Evolutionary conservation across 2,888 invertebrate genomes (phyloP), one percentile per base, ranked within the genome.

Genomic region (Clitarchus hookeri): DNA sequence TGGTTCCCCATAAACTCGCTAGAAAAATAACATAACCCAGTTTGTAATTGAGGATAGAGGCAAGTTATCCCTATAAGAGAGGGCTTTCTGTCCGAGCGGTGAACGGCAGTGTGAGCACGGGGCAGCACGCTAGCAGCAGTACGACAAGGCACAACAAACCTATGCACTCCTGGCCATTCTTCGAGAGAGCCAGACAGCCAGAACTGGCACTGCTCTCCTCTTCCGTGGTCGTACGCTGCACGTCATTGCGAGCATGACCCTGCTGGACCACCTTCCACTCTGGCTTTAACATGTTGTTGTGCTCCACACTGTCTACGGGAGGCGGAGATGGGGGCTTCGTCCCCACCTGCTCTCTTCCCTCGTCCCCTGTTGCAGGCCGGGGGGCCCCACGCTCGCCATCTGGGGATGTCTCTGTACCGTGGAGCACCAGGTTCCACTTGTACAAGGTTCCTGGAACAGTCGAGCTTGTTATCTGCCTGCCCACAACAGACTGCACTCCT

Each of bases 341-440:
- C n/a, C 9, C 78, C 6, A 85, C 79, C 79, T 79, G 78, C 19
- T 78, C 26, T 26, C 53, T 85, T 27, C 26, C 54, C 27, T 11
- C 36, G 36, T n/a, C n/a, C 16, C 65, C 27, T 23, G 23, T 8
- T 11, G 9, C 25, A 25, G 16, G n/a, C 4, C 78, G 77, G 26
- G 54, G 54, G 65, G 25, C 83, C 44, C 84, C 84, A 19, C 48
- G 85, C 90, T 88, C 84, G 36, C 79, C 91, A 90, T 91, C 86
- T 87, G 93, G 91, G 1, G 92, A 91, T 16, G 92, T 92, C 65
- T 93, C 95, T 1, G 97, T 97, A 80, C 97, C 97, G 91, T 96
- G 96, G 91, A 97, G 94, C 90, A 96, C 95, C 90, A 97, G 91
- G 91, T 96, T 95, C 97, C 97, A 97, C 89, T 96, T 95, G 85